Evolutionary conservation across 2,113 vertebrate species (phyloP), one percentile per base, ranked within the genome.

Genomic region (Aphelocoma coerulescens): DNA sequence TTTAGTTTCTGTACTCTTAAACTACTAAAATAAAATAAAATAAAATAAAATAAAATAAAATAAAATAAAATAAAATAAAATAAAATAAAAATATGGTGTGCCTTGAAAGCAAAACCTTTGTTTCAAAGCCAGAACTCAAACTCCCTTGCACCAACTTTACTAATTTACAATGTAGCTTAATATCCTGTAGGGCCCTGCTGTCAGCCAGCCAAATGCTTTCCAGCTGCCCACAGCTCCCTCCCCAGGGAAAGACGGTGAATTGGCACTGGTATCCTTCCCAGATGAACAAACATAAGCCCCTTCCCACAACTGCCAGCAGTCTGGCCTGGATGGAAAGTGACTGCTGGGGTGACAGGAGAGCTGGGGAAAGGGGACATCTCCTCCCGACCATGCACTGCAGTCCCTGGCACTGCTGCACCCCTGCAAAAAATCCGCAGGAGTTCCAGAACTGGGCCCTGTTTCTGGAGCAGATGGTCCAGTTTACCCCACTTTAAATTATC

Each of bases 371-470:
- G 13, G 73, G 24, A 44, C 1, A 3, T 21, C 11, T 52, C 9
- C 48, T 69, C 41, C 8, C 2, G 6, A 30, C 35, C 39, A 10
- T 0, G 0, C 0, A 0, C 33, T 67, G 63, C 27, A 57, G 44
- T 4, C 35, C 24, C 77, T 37, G 22, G 27, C 49, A 35, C 35
- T 68, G n/a, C 39, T 41, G 23, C 3, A 4, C 2, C 32, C 11
- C 55, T 23, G n/a, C 19, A 62, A 3, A 59, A 68, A 33, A 30
- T 15, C 61, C 24, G 9, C 35, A 27, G 12, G 6, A 72, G 18
- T 12, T 84, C 26, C 46, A 76, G 52, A 88, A 35, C 27, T 21
- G 22, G 9, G 6, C 83, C 27, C 48, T 61, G 44, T 20, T 83
- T n/a, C 55, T 32, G 44, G 7, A 41, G 27, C 23, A 52, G 57